Percentiles rank a stretch among this genome's conserved stretches.
phyloP scores from a whole-genome alignment of 2,888 invertebrate genomes.

The Hirudinaria manillensis region DNA sequence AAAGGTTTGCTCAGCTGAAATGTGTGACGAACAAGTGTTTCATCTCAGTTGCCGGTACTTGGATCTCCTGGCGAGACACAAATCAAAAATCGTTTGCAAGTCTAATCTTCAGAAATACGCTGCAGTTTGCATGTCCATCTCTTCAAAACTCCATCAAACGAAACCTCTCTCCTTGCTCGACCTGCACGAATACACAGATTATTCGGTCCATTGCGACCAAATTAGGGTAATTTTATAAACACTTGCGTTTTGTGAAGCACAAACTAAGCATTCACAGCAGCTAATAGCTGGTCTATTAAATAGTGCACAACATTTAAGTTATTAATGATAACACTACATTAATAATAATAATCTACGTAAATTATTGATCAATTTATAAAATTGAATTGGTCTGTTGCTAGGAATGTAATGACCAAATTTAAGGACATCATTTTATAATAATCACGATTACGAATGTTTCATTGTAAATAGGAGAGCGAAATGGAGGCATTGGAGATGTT shows the following conservation, averaged over 20 bases:
- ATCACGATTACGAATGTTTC: background rate
- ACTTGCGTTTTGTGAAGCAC: too few species aligned
- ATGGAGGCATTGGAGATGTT: constrained; percentile 2
- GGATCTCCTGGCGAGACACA: background rate
- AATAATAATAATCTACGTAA: too few species aligned
- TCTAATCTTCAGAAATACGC: constrained; percentile 22
- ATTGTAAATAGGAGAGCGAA: background rate
- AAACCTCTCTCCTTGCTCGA: background rate
- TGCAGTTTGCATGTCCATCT: constrained; percentile 14
- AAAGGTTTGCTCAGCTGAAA: constrained; percentile 18
- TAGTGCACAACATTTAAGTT: too few species aligned
- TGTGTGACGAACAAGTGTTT: constrained; percentile 15
- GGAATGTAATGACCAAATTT: too few species aligned
- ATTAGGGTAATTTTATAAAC: background rate
- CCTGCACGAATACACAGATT: constrained; percentile 19
- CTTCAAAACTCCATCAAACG: constrained; percentile 22
- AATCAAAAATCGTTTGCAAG: constrained; percentile 14
- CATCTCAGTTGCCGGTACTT: constrained; percentile 21
- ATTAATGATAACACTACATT: too few species aligned
- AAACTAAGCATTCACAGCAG: too few species aligned
- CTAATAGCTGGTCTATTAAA: too few species aligned
- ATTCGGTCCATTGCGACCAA: background rate
- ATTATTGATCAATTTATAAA: too few species aligned
- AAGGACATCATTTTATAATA: too few species aligned
- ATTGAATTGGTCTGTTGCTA: too few species aligned